phyloP scores from a whole-genome alignment of 2,113 vertebrate genomes.

The Saimiri boliviensis region DNA sequence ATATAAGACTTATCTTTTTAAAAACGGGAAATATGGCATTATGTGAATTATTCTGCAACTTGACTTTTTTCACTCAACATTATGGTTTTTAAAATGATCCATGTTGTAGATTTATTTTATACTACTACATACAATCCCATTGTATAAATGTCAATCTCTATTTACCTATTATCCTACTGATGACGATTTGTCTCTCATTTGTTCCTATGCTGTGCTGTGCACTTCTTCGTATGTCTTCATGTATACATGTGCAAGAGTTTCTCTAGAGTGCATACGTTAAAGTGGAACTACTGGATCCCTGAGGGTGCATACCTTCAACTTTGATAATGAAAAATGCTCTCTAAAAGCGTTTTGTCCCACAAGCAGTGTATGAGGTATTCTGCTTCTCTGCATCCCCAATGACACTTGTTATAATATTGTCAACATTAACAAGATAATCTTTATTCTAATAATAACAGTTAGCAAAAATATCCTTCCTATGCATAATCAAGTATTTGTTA shows the following conservation, averaged over 20 bases:
- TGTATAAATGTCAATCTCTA: not conserved
- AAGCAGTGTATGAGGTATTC: not conserved
- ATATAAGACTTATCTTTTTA: not conserved
- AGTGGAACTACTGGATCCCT: not conserved
- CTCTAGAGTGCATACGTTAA: not conserved
- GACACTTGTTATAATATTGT: not conserved
- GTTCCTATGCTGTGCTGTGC: not conserved
- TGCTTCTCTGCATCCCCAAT: not conserved
- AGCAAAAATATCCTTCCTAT: not conserved
- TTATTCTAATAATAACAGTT: not conserved
- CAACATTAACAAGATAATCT: not conserved
- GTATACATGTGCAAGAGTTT: not conserved
- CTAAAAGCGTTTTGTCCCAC: not conserved
- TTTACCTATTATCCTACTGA: not conserved
- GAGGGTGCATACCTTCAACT: not conserved
- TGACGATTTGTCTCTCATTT: not conserved
- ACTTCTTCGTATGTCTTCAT: not conserved
- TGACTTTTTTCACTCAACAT: conserved; percentile 12
- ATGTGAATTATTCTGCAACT: conserved; percentile 14
- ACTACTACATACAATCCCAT: not conserved
- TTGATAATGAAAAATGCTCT: not conserved
- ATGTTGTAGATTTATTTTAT: not conserved
- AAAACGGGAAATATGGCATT: not conserved
- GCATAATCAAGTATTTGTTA: not conserved
- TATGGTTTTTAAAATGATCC: not conserved